Evolutionary conservation across 2,113 vertebrate genomes (phyloP), one percentile per base, ranked within the genome.

Genomic region (Pedionomus torquatus): DNA sequence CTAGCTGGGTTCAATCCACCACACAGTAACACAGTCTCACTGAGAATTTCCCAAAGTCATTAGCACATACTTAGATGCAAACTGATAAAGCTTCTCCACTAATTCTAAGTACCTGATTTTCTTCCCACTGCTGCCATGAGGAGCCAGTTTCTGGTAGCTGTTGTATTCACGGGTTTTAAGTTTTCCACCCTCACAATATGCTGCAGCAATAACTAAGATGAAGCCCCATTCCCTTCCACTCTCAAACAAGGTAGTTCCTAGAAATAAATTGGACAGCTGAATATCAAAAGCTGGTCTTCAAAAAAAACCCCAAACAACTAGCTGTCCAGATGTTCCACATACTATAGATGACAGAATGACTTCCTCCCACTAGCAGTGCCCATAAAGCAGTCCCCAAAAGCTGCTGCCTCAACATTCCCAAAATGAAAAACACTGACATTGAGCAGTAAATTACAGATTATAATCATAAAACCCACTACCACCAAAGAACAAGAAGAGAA

Each of bases 131-230:
- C 84, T 94, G 93, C 66, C 70, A 83, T 70, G 63, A 96, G 66
- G 24, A 95, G 46, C 31, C 78, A 90, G 49, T 77, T 95, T 94
- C 90, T 91, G 93, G 63, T 87, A 92, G 71, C 54, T 77, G 82
- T 35, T 93, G 82, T 52, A 83, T 65, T 90, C 82, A 76, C 18
- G 83, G 84, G 88, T 83, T 96, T 90, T 80, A 96, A 72, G 54
- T 69, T 85, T 90, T 96, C 70, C 75, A 87, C 95, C 95, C 93
- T 94, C 90, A 94, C 95, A 74, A 74, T 65, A 95, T 35, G 41
- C 85, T 70, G 82, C 75, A 95, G 88, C 87, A 96, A 49, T 80
- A 93, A 76, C 95, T 96, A 94, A 96, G 90, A 58, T 88, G 91
- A 94, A 91, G 58, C 85, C 92, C 90, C 66, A 83, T 66, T 86